phyloP scores from a whole-genome alignment of 1,140 invertebrate genomes.

The Augochlora pura region DNA sequence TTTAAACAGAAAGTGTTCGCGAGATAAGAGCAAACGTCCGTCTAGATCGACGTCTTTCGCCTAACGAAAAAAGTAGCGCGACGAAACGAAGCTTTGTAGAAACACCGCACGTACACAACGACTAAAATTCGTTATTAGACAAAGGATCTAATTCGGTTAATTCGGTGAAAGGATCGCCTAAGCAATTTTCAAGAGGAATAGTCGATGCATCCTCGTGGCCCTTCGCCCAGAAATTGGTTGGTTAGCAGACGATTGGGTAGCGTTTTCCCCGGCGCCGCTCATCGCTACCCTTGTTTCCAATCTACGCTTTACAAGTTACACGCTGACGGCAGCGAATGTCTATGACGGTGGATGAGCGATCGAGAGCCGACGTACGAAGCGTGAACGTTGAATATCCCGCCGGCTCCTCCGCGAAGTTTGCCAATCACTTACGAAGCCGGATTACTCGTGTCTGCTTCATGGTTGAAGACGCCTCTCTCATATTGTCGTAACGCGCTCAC shows the following conservation, averaged over 20 bases:
- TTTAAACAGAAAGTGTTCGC: no score
- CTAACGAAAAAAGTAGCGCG: no score
- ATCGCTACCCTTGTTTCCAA: slow-evolving; percentile 16
- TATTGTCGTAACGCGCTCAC: neutral
- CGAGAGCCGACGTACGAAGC: slow-evolving; percentile 24
- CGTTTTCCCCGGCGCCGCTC: neutral
- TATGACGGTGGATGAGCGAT: slow-evolving; percentile 21
- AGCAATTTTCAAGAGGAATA: neutral
- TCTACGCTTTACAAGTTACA: slow-evolving; percentile 30
- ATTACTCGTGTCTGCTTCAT: slow-evolving; percentile 15
- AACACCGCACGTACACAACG: no score
- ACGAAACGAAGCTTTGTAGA: no score
- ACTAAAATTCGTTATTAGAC: neutral
- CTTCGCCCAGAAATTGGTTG: neutral
- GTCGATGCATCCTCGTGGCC: neutral
- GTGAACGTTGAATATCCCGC: slow-evolving; percentile 30
- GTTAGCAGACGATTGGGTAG: slow-evolving; percentile 11
- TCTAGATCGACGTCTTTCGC: no score
- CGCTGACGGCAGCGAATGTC: slow-evolving; percentile 30
- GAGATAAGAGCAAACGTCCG: no score
- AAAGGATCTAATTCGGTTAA: neutral
- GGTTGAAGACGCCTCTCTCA: neutral
- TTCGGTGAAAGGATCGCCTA: neutral
- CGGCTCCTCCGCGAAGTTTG: slow-evolving; percentile 23
- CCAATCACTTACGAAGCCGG: slow-evolving; percentile 36